These are phyloP conservation scores for Passer domesticus DNA, from an alignment of 2,113 vertebrate species.

Conservation along the genomic window DNA sequence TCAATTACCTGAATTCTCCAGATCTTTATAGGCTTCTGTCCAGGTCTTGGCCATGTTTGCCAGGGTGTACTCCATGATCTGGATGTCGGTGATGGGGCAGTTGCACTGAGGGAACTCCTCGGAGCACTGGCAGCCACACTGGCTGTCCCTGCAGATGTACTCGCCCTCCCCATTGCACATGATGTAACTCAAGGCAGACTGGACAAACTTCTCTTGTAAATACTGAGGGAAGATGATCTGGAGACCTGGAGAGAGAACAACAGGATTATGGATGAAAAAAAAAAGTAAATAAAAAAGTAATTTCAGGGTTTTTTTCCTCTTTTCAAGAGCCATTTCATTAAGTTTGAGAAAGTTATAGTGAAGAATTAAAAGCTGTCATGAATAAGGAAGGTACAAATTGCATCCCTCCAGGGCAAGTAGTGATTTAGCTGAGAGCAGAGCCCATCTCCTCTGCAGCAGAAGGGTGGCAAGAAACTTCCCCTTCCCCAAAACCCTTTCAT, in stretches of 20 bases:
- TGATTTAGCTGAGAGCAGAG: not conserved
- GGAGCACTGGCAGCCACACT: slow-evolving; percentile 91
- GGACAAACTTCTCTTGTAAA: slow-evolving; percentile 98
- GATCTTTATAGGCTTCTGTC: slow-evolving; percentile 94
- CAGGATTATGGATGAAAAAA: not conserved
- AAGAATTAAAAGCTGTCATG: not conserved
- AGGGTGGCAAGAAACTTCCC: not conserved
- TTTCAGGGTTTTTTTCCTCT: not conserved
- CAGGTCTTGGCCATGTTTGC: slow-evolving; percentile 92
- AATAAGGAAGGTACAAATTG: not conserved
- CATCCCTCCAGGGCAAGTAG: not conserved
- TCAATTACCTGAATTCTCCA: slow-evolving; percentile 93
- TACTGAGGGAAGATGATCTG: slow-evolving; percentile 98
- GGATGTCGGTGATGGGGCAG: slow-evolving; percentile 97
- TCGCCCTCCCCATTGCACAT: slow-evolving; percentile 99
- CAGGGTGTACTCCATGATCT: slow-evolving; percentile 96
- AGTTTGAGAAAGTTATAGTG: not conserved
- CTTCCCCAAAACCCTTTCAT: not conserved
- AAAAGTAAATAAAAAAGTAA: not conserved
- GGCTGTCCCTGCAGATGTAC: slow-evolving; percentile 91
- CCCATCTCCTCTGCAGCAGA: not conserved
- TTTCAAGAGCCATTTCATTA: slow-evolving; percentile 48
- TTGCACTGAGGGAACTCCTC: slow-evolving; percentile 98
- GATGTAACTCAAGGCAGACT: slow-evolving; percentile 98
- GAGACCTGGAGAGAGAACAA: slow-evolving; percentile 80